Evolutionary conservation across 2,113 vertebrate genomes (phyloP).

Genomic region (Myotis davidii): DNA sequence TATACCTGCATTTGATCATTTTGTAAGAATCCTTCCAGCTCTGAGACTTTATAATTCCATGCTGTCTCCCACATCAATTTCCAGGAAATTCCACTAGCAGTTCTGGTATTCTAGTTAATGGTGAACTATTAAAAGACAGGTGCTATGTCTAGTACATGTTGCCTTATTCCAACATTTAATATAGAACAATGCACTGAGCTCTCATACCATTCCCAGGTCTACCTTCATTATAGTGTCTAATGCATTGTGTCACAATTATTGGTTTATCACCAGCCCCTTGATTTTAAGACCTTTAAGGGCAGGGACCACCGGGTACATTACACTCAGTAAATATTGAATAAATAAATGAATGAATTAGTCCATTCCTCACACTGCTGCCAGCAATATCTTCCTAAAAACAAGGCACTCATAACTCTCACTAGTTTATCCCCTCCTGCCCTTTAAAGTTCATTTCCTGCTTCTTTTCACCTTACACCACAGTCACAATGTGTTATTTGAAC

Average conservation of each 20-base stretch:
- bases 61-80: slow-evolving; percentile 7
- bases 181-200: neutral
- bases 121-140: slow-evolving; percentile 12
- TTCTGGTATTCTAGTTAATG: slow-evolving; percentile 55
- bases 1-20: slow-evolving; percentile 16
- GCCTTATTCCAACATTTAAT: neutral
- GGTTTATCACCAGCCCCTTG: neutral
- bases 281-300: neutral
- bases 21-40: slow-evolving; percentile 43
- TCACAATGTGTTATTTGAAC: neutral
- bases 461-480: neutral
- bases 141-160: neutral
- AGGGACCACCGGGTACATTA: neutral
- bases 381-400: slow-evolving; percentile 15
- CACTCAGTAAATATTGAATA: neutral
- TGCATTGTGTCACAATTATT: neutral
- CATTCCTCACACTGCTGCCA: neutral
- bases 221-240: neutral
- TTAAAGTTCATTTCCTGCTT: neutral
- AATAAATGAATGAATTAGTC: neutral
- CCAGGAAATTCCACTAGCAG: slow-evolving; percentile 45
- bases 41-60: slow-evolving; percentile 19
- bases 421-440: neutral
- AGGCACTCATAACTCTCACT: neutral
- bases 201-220: neutral